Evolutionary conservation across 1,140 invertebrate genomes (phyloP), one percentile per base, ranked within the genome.

Genomic region (Drosophila cardini): DNA sequence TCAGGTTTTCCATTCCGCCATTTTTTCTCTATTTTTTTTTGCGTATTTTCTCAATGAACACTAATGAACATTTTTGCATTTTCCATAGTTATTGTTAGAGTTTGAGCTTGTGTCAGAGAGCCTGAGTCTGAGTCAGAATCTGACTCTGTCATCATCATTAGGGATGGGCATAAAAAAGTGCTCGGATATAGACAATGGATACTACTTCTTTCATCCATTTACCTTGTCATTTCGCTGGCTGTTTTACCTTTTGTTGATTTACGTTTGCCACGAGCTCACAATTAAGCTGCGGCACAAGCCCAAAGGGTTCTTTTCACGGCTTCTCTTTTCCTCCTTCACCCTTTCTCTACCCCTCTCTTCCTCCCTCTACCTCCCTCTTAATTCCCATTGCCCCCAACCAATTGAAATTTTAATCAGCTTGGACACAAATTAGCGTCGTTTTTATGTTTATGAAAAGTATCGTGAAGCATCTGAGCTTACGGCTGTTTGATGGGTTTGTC

Each of bases 381-480:
- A 60, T 55, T 43, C 26, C 46, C 32, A 9, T 38, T 26, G 46
- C 30, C 21, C 38, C 21, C n/a, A 10, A 26, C 26, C 76, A 84
- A 83, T 83, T 84, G 81, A 84, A 84, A 84, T 83, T 84, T 84
- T 84, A 83, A 83, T 83, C 76, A 84, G 72, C 72, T 80, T 58
- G 80, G 76, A 84, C 80, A 80, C 80, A 83, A 83, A 79, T 83
- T 83, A 83, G 80, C 79, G 79, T n/a, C 56, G 57, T 74, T 56
- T 74, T 74, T 60, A 56, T 53, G 69, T 58, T 75, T 71, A 72
- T 76, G 72, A 68, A 67, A 61, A 43, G 78, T 63, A 57, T 65
- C 40, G 26, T 61, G 2, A 72, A 76, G 69, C 56, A 50, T 18
- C 53, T 26, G 4, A 34, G 43, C 50, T 61, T 7, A 56, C 16